Conservation (phyloP, 35 echinoderm and acorn worm genomes). For the Heliocidaris erythrogramma region DNA sequence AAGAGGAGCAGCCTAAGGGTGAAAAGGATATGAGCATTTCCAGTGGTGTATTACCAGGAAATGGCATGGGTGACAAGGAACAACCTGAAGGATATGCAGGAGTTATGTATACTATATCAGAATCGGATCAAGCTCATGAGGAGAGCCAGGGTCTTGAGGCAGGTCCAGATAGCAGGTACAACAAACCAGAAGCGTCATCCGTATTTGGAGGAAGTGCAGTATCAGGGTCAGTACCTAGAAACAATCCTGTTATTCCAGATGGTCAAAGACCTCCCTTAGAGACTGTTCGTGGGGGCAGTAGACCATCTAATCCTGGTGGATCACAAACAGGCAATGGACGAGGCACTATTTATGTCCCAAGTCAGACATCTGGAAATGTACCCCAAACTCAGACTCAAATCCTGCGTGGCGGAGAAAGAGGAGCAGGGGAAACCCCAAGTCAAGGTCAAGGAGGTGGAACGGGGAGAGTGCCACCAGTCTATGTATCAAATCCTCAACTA, state of each 20-base stretch:
- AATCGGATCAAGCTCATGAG: neutral
- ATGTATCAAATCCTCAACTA: slow-evolving; percentile 25
- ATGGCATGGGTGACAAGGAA: slow-evolving; percentile 40
- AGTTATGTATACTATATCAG: slow-evolving; percentile 14
- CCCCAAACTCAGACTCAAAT: slow-evolving; percentile 14
- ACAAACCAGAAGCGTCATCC: slow-evolving; percentile 11
- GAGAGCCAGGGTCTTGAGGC: neutral
- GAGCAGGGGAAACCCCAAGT: neutral
- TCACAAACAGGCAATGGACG: neutral
- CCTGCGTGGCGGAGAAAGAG: neutral
- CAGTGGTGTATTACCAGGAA: slow-evolving; percentile 8
- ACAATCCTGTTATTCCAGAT: neutral
- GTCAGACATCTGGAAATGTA: neutral
- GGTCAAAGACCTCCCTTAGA: neutral
- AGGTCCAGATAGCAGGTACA: slow-evolving; percentile 1
- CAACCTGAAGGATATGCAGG: neutral
- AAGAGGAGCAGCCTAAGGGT: neutral
- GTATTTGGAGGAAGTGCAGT: neutral
- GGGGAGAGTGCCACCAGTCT: neutral
- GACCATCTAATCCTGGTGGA: neutral
- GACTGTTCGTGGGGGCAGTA: neutral
- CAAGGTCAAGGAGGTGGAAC: neutral
- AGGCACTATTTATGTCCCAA: neutral
- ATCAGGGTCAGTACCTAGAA: neutral
- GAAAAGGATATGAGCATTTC: slow-evolving; percentile 17